Evolutionary conservation across 1,140 invertebrate species (phyloP).

Genomic region (Augochlora pura): DNA sequence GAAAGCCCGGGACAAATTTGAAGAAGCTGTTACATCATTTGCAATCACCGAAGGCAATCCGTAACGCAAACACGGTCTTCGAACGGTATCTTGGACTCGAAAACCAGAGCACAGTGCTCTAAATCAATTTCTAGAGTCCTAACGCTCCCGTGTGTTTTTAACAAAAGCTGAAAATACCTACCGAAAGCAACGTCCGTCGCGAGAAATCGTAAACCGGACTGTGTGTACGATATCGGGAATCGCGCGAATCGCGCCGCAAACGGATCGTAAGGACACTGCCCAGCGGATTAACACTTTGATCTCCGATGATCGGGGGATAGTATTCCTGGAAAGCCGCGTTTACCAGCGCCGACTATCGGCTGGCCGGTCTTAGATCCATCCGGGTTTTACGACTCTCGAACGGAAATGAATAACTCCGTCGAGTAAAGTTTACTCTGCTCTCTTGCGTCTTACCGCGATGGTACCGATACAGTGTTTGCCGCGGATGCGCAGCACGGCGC

Average conservation of each 20-base stretch:
- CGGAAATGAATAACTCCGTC: neutral
- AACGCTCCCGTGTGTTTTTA: too few relatives aligned
- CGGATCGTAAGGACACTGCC: neutral
- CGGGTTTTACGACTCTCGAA: neutral
- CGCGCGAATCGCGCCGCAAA: neutral
- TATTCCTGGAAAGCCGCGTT: neutral
- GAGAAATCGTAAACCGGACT: too few relatives aligned
- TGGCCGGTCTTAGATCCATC: neutral
- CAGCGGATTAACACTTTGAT: neutral
- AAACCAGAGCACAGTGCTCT: too few relatives aligned
- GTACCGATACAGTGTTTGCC: neutral
- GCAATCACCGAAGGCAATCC: too few relatives aligned
- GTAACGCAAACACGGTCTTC: too few relatives aligned
- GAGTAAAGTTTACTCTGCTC: constrained; percentile 1
- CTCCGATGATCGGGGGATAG: neutral
- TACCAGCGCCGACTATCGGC: neutral
- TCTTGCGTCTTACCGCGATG: neutral
- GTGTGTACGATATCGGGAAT: neutral
- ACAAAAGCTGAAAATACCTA: too few relatives aligned
- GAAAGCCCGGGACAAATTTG: too few relatives aligned
- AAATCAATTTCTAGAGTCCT: too few relatives aligned
- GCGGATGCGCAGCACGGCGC: neutral
- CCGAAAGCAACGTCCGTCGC: too few relatives aligned
- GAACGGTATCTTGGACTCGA: too few relatives aligned
- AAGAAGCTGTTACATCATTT: too few relatives aligned